Evolutionary conservation across 2,797 vertebrate species (phyloP), one percentile per base, ranked within the genome.

Genomic region (Manis crassicaudata): DNA sequence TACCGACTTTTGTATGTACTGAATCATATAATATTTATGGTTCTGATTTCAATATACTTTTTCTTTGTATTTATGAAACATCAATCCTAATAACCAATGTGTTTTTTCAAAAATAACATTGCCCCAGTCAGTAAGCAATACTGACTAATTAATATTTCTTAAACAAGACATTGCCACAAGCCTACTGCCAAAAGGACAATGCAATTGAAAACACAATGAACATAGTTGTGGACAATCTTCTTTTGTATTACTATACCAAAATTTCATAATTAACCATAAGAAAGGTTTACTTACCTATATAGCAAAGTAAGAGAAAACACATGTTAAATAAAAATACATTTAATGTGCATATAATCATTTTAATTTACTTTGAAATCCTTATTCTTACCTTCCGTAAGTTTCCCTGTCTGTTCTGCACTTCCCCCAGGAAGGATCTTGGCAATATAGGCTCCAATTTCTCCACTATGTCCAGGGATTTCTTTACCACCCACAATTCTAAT

Each of bases 401-500:
- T 99, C 73, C 99, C 99, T 0, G 99, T 99, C 95, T 99, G 99
- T 96, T 99, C 99, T 35, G 99, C 99, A n/a, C 97, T 98, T 97
- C 99, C 99, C 11, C 99, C 99, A 3, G 99, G 99, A 96, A 99
- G 98, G 95, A 99, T 99, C 97, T 99, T 99, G 95, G 99, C 99
- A 94, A 99, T 98, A 94, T 99, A 99, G 72, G 99, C 99, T 98
- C 99, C 99, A 90, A 99, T 99, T 98, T 99, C 99, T 97, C 99
- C 99, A 56, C 98, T 98, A 96, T 98, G 98, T 92, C 99, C 99
- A 17, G 99, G 99, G 97, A 99, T 99, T 98, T 99, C 99, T 98
- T 99, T 99, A 37, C 99, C 99, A 85, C 99, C 99, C 56, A 99
- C 99, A 93, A 99, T 98, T 97, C 99, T 98, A 87, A 99, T 99